Evolutionary conservation across 1,140 invertebrate species (phyloP), one percentile per base, ranked within the genome.

Genomic region (Drosophila elegans): DNA sequence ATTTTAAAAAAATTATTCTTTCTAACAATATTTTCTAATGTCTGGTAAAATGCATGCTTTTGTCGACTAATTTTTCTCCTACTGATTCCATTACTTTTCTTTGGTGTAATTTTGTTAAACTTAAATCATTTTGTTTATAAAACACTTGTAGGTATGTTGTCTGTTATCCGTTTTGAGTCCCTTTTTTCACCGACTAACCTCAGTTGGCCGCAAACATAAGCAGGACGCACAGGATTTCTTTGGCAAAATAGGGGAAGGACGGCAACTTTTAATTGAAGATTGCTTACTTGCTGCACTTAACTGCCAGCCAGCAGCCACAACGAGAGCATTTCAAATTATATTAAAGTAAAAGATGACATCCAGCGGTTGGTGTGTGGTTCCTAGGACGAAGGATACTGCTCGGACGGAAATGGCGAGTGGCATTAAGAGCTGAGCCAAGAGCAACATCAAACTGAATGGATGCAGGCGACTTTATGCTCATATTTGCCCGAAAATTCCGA

Each of bases 211-310:
- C 45, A 69, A 75, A 42, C 53, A 62, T 48, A 63, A 63, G 29
- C 53, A 56, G 52, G 42, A 39, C 36, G 21, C 49, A 56, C 36
- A 42, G 61, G 63, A 67, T 39, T 67, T 45, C 13, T 32, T 16
- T n/a, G 41, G 25, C 38, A 11, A 34, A 51, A 10, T 49, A 27
- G 49, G 32, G 16, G 7, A 32, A 60, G 46, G 51, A 45, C 62
- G 79, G 76, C 62, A 88, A 88, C 76, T 88, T 89, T 88, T 88
- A 88, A 88, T 88, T 88, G 80, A 82, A 84, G 84, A 86, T 76
- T 82, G 83, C 80, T 75, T 83, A 68, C 78, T 81, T 66, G 62
- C 59, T 59, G 67, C 42, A 76, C 48, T 46, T 48, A 62, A 74
- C 49, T 71, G 67, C 36, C 49, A 56, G 32, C 57, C 69, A 10